Conservation (phyloP, 2,797 vertebrate genomes). For the Nannoperca australis region DNA sequence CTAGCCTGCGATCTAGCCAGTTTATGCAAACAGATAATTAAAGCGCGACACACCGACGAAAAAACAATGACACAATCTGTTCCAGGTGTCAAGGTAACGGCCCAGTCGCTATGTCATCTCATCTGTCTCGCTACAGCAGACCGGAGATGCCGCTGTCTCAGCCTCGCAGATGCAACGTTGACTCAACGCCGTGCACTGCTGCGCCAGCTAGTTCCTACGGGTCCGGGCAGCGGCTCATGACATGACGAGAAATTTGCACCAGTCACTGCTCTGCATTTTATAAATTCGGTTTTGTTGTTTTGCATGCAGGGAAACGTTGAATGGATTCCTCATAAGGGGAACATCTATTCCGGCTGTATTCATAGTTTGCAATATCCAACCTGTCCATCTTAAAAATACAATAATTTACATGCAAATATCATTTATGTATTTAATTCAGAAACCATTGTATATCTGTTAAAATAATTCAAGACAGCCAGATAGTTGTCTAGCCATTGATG, state of each 20-base stretch:
- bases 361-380: not conserved
- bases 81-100: constrained; percentile 27
- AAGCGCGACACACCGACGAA: not conserved
- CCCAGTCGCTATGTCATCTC: constrained; percentile 69
- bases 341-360: not conserved
- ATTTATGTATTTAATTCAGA: constrained; percentile 9
- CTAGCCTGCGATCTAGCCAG: constrained; percentile 15
- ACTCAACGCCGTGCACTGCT: constrained; percentile 70
- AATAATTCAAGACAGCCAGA: accelerated
- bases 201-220: constrained; percentile 71
- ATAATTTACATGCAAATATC: not conserved
- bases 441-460: not conserved
- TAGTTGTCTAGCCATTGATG: not conserved
- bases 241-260: constrained; percentile 62
- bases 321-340: constrained; percentile 12
- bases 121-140: constrained; percentile 55
- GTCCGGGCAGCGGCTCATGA: constrained; percentile 59
- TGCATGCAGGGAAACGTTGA: constrained; percentile 25
- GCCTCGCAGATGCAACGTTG: constrained; percentile 66
- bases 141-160: constrained; percentile 49
- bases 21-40: not conserved
- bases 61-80: not conserved
- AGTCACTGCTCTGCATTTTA: constrained; percentile 51
- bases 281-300: constrained; percentile 29
- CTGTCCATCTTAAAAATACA: not conserved